phyloP scores from a whole-genome alignment of 2,888 invertebrate genomes.

The Epirrhoe alternata region DNA sequence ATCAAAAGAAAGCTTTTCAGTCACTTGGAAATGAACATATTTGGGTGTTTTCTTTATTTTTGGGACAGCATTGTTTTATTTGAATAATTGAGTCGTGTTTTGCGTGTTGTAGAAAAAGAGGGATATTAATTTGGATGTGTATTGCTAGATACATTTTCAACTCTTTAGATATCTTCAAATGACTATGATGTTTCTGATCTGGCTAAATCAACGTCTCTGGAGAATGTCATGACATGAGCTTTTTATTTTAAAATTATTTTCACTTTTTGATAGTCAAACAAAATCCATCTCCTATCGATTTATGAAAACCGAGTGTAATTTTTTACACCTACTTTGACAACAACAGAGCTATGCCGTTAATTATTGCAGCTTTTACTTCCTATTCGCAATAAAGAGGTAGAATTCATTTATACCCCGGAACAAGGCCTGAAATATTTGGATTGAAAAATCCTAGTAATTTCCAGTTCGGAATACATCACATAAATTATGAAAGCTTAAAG shows the following conservation, averaged over 20 bases:
- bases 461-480: neutral
- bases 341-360: neutral
- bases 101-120: too few relatives aligned
- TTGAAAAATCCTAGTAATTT: conserved; percentile 6
- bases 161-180: too few relatives aligned
- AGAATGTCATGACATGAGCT: neutral
- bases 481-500: conserved; percentile 12
- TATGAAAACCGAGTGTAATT: too few relatives aligned
- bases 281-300: neutral
- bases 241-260: neutral
- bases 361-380: neutral
- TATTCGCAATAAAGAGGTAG: neutral
- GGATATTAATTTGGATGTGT: too few relatives aligned
- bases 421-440: conserved; percentile 5
- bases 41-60: conserved; percentile 8
- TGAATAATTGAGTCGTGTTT: neutral
- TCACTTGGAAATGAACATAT: conserved; percentile 17
- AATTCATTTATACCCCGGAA: neutral
- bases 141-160: too few relatives aligned
- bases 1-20: conserved; percentile 26
- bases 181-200: too few relatives aligned
- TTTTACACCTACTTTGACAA: too few relatives aligned
- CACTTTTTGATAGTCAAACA: neutral
- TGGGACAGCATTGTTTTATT: neutral
- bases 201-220: too few relatives aligned